Percentiles rank a stretch among this genome's conserved stretches.
Evolutionary conservation across 2,888 invertebrate species (phyloP).

Genomic region (Caenorhabditis sinica): DNA sequence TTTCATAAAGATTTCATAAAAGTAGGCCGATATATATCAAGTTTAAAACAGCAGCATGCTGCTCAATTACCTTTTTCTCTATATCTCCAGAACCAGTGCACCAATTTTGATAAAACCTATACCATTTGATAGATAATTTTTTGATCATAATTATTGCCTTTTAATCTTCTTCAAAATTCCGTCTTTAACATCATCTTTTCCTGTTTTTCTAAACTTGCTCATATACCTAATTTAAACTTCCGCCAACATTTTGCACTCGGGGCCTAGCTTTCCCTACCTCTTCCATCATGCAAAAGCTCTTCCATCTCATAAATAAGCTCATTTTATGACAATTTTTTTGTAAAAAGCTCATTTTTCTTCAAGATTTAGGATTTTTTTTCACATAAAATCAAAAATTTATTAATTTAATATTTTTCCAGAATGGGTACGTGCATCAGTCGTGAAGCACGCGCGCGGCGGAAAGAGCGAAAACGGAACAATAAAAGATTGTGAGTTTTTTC

Average conservation of each 20-base stretch:
- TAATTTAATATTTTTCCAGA: too few species aligned
- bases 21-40: too few species aligned
- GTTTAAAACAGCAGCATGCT: too few species aligned
- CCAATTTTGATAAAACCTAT: too few species aligned
- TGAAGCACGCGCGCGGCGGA: constrained; percentile 84
- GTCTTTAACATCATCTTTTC: neutral
- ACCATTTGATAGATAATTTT: too few species aligned
- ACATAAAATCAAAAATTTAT: constrained; percentile 1
- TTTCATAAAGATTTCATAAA: too few species aligned
- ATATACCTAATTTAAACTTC: neutral
- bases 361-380: neutral
- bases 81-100: too few species aligned
- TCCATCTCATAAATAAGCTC: neutral
- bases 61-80: too few species aligned
- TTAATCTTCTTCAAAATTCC: too few species aligned
- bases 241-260: neutral
- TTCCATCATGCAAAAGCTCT: constrained; percentile 5
- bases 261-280: neutral
- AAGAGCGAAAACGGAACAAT: constrained; percentile 33
- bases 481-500: constrained; percentile 42
- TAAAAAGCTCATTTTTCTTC: neutral
- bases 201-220: neutral
- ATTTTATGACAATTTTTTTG: neutral
- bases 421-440: constrained; percentile 91
- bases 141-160: too few species aligned